phyloP scores from a whole-genome alignment of 1,140 invertebrate species.

The Zaprionus taronus region DNA sequence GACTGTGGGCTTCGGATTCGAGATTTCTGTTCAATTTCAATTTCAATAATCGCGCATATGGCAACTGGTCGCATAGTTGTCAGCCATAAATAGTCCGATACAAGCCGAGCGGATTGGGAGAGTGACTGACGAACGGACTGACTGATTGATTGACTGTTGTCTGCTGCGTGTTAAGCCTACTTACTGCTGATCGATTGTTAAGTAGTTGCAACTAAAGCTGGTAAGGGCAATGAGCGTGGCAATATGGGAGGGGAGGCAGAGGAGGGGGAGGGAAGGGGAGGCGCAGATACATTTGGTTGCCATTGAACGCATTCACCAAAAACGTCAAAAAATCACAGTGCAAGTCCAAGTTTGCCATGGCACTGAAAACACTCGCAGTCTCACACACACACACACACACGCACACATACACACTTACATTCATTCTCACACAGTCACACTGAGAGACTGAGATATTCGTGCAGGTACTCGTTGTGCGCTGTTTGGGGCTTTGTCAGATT shows the following conservation, averaged over 20 bases:
- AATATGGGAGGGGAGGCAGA: too few relatives aligned
- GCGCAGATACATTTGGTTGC: conserved; percentile 6
- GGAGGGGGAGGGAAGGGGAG: not conserved
- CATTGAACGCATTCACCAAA: conserved; percentile 49
- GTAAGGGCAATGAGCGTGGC: not conserved
- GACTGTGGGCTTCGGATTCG: not conserved
- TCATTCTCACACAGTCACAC: not conserved
- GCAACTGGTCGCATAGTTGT: conserved; percentile 18
- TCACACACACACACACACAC: not conserved
- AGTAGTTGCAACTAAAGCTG: conserved; percentile 23
- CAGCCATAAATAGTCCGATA: conserved; percentile 35
- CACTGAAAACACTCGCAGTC: conserved; percentile 1
- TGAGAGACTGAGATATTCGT: conserved; percentile 23
- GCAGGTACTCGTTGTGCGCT: conserved; percentile 27
- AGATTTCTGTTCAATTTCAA: conserved; percentile 10
- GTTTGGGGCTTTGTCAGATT: conserved; percentile 46
- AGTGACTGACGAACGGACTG: conserved; percentile 7
- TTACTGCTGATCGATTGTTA: conserved; percentile 8
- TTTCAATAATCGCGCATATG: conserved; percentile 28
- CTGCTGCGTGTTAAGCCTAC: not conserved
- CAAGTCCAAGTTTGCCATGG: conserved; percentile 42
- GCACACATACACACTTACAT: not conserved
- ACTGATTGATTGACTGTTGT: conserved; percentile 16
- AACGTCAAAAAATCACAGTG: conserved; percentile 42
- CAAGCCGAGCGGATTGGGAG: not conserved